Evolutionary conservation across 2,113 vertebrate species (phyloP).

Genomic region (Notiomystis cincta): DNA sequence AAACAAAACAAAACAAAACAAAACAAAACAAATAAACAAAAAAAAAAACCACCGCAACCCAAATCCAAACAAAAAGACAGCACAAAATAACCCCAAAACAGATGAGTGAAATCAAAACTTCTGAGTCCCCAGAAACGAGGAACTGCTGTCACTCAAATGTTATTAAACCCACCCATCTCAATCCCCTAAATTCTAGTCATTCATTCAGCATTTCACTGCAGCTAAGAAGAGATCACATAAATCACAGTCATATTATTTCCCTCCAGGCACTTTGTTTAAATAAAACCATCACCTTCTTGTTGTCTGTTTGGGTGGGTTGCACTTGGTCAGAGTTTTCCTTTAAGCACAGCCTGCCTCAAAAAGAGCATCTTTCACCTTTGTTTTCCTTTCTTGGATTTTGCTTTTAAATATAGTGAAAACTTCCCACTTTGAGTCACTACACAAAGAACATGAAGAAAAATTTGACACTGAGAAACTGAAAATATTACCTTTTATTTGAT

Average conservation of each 20-base stretch:
- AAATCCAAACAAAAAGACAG: neutral
- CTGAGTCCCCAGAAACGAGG: neutral
- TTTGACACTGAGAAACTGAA: neutral
- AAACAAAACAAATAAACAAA: neutral
- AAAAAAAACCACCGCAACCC: neutral
- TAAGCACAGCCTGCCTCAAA: neutral
- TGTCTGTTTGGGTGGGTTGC: neutral
- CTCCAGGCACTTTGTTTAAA: neutral
- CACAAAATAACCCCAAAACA: neutral
- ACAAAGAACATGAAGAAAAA: neutral
- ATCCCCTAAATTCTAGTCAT: neutral
- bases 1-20: neutral
- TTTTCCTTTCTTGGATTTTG: neutral
- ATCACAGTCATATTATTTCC: neutral
- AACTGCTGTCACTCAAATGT: neutral
- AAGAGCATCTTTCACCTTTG: neutral
- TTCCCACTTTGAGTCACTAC: neutral
- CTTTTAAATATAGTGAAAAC: neutral
- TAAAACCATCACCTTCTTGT: neutral
- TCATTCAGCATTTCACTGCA: neutral
- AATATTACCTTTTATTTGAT: neutral
- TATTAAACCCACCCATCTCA: neutral
- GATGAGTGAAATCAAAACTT: neutral
- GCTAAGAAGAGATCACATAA: neutral
- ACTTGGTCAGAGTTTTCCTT: neutral